A percentile compares a stretch with the other conserved stretches of the same genome.
Evolutionary conservation across 1,140 invertebrate genomes (phyloP).

Genomic region (Elymnias hypermnestra): DNA sequence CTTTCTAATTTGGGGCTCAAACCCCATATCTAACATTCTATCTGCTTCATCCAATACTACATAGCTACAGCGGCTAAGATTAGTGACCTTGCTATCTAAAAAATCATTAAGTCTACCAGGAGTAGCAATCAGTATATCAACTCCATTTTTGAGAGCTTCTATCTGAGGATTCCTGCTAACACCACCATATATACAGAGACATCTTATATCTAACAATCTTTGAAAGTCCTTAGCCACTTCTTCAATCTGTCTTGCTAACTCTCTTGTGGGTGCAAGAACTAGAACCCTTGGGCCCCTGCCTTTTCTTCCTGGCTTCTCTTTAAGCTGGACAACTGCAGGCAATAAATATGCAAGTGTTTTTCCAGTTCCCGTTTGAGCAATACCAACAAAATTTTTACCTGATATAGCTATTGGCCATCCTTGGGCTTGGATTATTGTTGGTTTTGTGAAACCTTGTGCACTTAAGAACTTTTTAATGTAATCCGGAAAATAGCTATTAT

Average conservation of each 20-base stretch:
- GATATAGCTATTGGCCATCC: slow-evolving; percentile 94
- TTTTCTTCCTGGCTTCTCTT: slow-evolving; percentile 85
- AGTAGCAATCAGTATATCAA: slow-evolving; percentile 93
- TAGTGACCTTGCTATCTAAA: slow-evolving; percentile 90
- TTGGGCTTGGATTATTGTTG: slow-evolving; percentile 92
- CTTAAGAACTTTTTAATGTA: slow-evolving; percentile 84
- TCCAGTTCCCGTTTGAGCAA: slow-evolving; percentile 95
- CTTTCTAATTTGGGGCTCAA: slow-evolving; percentile 95
- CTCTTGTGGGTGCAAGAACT: slow-evolving; percentile 94
- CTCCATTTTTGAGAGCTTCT: slow-evolving; percentile 86
- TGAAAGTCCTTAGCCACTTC: slow-evolving; percentile 94
- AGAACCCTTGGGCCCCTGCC: slow-evolving; percentile 93
- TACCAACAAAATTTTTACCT: slow-evolving; percentile 94
- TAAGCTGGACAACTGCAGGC: slow-evolving; percentile 93
- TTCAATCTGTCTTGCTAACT: slow-evolving; percentile 96
- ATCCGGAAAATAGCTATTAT: slow-evolving; percentile 86
- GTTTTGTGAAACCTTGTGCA: slow-evolving; percentile 86
- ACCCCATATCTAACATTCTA: slow-evolving; percentile 98
- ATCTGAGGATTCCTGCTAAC: slow-evolving; percentile 88
- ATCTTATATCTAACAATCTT: slow-evolving; percentile 84
- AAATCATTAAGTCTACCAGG: slow-evolving; percentile 98
- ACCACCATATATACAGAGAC: slow-evolving; percentile 96
- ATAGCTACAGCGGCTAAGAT: slow-evolving; percentile 78
- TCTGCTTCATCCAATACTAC: slow-evolving; percentile 81
- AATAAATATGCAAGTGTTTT: slow-evolving; percentile 91